Base-by-base conservation (phyloP, 2,797 vertebrate genomes). In the Kryptopterus vitreolus region DNA sequence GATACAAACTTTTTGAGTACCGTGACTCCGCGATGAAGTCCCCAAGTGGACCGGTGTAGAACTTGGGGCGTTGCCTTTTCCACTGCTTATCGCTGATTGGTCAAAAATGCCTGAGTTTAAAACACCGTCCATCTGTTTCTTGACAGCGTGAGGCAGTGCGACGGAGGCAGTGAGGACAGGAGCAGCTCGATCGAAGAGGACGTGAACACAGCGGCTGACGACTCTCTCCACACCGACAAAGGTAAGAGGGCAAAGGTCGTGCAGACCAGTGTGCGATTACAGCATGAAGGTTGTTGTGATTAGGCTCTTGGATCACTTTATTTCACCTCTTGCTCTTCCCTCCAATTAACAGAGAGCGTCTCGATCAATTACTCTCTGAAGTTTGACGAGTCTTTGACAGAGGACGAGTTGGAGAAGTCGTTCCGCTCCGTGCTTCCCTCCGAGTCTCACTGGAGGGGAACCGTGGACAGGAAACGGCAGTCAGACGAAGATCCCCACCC, bases 301-400 rank as follows among this genome's bases (percentile, higher is more conserved):
- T 59, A 8, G 43, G 24, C 38, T 46, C 35, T n/a, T 1, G 65
- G 12, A 9, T 46, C 16, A 29, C 63, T 57, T 35, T 8, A n/a
- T 61, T 20, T 66, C 29, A 6, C 48, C 18, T 50, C 31, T 26
- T 26, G n/a, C 22, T n/a, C 24, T 15, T 50, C 69, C 13, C 16
- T 82, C 65, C 16, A 70, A 58, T 80, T 63, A 92, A 91, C 85
- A 93, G 95, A 98, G 85, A 95, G 91, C 0, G 91, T 92, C 35
- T 97, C 96, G 11, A 69, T 96, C 81, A 96, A 97, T 77, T 97
- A 94, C 90, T 99, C 97, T 20, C 87, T 96, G 29, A 98, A 97
- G 91, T 97, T 98, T 86, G 97, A 98, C 75, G 96, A 98, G 87
- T 97, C 96, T 8, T 95, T 97, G 94, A 98, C 96, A 10, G 97